Evolutionary conservation across 2,113 vertebrate genomes (phyloP).

Genomic region (Nycticryphes semicollaris): DNA sequence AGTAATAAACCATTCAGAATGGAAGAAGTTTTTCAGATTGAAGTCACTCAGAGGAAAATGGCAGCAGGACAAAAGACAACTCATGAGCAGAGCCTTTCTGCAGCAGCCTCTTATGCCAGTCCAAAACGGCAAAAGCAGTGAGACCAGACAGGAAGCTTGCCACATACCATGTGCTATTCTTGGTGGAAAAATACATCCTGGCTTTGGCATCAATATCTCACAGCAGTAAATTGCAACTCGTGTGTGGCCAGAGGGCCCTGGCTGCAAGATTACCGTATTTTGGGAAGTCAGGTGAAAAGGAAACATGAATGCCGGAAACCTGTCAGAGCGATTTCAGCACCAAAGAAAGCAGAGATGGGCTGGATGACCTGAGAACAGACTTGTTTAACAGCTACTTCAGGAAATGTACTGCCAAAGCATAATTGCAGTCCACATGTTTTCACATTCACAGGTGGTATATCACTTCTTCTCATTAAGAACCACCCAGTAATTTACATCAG

Average conservation of each 20-base stretch:
- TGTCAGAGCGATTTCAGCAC: neutral
- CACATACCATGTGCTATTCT: neutral
- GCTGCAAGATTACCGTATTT: neutral
- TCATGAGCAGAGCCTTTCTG: neutral
- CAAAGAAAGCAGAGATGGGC: neutral
- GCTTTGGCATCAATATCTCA: constrained; percentile 3
- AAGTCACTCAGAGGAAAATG: constrained; percentile 5
- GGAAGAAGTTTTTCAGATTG: neutral
- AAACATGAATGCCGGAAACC: neutral
- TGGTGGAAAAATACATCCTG: neutral
- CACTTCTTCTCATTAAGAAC: neutral
- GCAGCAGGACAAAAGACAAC: neutral
- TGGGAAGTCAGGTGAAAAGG: neutral
- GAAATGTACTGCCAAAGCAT: neutral
- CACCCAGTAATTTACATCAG: neutral
- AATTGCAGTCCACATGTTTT: neutral
- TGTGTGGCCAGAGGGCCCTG: neutral
- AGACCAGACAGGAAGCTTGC: neutral
- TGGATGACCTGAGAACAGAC: neutral
- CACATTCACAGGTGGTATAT: neutral
- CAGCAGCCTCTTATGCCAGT: neutral
- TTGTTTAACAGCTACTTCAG: neutral
- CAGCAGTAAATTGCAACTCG: neutral
- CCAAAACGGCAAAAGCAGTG: neutral
- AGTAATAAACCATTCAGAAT: neutral